Percentiles rank a stretch among this genome's conserved stretches.
These are phyloP conservation scores for Emydura subglobosa DNA, from an alignment of 2,113 vertebrate species.

Conservation along the genomic window DNA sequence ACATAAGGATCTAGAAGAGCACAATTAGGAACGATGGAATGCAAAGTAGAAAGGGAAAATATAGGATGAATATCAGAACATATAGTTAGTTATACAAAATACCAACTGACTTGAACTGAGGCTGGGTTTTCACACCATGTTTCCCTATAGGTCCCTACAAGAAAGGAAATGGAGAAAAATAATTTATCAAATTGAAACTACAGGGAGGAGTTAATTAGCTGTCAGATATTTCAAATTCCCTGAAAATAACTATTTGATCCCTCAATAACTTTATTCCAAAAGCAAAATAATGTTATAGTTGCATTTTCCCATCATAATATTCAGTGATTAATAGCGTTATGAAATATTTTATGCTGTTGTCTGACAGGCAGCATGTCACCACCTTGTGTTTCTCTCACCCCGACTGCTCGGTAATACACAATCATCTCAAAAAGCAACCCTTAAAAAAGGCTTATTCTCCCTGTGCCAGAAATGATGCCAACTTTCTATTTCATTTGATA, in stretches of 20 bases:
- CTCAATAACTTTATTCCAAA: background rate
- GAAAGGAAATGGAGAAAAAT: background rate
- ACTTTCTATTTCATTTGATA: background rate
- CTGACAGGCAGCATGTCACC: background rate
- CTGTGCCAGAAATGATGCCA: background rate
- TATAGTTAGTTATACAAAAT: background rate
- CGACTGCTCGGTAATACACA: background rate
- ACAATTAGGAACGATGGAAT: background rate
- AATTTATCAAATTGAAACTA: background rate
- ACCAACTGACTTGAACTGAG: background rate
- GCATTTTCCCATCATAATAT: background rate
- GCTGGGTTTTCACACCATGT: background rate
- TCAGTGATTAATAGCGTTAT: conserved; percentile 7
- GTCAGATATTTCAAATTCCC: background rate
- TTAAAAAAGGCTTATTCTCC: conserved; percentile 7
- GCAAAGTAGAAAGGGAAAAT: background rate
- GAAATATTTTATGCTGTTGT: background rate
- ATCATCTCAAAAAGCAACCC: background rate
- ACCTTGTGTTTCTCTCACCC: background rate
- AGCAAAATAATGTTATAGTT: background rate
- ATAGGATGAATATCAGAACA: background rate
- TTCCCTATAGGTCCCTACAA: background rate
- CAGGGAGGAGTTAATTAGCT: background rate
- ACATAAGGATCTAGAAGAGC: background rate
- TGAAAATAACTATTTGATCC: background rate